A percentile compares a stretch with the other conserved stretches of the same genome.
Evolutionary conservation across 2,888 invertebrate genomes (phyloP).

Genomic region (Mimas tiliae): DNA sequence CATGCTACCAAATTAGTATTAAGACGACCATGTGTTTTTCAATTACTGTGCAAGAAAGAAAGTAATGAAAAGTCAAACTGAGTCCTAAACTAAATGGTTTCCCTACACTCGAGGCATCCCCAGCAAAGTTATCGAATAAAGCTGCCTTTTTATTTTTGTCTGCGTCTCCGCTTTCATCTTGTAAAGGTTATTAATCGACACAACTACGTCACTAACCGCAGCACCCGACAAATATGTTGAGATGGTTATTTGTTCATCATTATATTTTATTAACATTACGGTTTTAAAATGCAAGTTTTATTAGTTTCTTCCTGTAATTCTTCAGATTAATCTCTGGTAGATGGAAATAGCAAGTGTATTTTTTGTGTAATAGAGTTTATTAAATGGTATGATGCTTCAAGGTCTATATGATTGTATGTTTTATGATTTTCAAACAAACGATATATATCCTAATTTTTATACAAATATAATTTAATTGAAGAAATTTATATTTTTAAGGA

Average conservation of each 20-base stretch:
- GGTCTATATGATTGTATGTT: no score
- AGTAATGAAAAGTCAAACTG: no score
- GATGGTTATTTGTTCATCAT: conserved; percentile 33
- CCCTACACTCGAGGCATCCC: conserved; percentile 66
- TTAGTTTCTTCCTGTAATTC: conserved; percentile 1
- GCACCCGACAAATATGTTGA: conserved; percentile 38
- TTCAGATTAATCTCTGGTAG: background rate
- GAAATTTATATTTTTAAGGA: no score
- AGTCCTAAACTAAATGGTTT: conserved; percentile 38
- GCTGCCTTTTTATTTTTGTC: conserved; percentile 80
- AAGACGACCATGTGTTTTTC: no score
- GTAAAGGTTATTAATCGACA: conserved; percentile 83
- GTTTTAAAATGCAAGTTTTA: background rate
- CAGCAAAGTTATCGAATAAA: conserved; percentile 76
- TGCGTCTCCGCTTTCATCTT: conserved; percentile 81
- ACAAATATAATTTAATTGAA: no score
- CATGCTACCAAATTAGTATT: no score
- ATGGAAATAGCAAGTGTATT: background rate
- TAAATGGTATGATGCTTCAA: no score
- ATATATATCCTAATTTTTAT: no score
- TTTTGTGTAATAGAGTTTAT: no score
- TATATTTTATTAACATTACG: background rate
- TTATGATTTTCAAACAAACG: no score
- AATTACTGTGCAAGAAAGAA: no score
- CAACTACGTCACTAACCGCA: conserved; percentile 58